Conservation (phyloP, 2,888 invertebrate genomes). For the Argyresthia albistria region DNA sequence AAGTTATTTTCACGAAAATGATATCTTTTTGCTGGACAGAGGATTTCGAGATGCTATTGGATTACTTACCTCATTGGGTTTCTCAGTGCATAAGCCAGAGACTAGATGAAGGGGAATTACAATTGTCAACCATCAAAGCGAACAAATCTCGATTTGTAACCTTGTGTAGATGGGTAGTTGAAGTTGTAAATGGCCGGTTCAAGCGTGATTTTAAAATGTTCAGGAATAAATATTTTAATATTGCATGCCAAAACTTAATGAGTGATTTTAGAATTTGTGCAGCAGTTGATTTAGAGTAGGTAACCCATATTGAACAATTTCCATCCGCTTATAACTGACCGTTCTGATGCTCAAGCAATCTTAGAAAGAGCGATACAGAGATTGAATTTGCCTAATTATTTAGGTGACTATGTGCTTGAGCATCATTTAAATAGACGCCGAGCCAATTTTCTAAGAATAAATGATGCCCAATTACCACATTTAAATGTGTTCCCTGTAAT, state of each 20-base stretch:
- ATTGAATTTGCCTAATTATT: no score
- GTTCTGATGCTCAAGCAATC: no score
- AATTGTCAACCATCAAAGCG: conserved; percentile 4
- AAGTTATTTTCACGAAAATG: neutral
- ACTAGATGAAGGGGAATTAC: neutral
- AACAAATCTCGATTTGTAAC: conserved; percentile 11
- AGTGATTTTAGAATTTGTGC: conserved; percentile 13
- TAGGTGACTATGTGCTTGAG: no score
- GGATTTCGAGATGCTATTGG: conserved; percentile 3
- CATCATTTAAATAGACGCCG: no score
- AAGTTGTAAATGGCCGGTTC: conserved; percentile 13
- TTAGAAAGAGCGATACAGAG: no score
- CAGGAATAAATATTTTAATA: conserved; percentile 11
- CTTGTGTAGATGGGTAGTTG: conserved; percentile 13
- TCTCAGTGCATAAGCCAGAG: neutral
- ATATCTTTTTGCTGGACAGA: conserved; percentile 1
- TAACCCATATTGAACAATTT: no score
- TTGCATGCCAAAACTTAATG: conserved; percentile 6
- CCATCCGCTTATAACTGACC: no score
- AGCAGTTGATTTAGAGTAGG: conserved; percentile 9
- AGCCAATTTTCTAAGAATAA: no score
- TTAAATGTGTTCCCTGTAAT: no score
- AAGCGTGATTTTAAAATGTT: conserved; percentile 14
- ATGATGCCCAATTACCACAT: no score
- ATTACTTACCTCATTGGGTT: neutral